Evolutionary conservation across 1,140 invertebrate species (phyloP), one percentile per base, ranked within the genome.

Genomic region (Apis mellifera): DNA sequence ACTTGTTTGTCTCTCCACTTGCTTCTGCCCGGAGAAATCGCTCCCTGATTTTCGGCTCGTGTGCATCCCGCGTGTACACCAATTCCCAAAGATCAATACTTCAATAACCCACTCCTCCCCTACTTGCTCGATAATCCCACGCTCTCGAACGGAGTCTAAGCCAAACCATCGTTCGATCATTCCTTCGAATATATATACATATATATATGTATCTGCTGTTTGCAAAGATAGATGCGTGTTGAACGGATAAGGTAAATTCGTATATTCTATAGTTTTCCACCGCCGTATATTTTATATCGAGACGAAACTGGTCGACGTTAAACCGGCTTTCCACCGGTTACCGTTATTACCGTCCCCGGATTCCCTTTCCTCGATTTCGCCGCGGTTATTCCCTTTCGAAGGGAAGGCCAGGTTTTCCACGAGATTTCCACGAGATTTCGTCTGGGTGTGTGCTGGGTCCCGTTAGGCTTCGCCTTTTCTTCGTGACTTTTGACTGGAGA

Each of bases 301-400:
- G 72, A 4, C 5, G n/a, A 62, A 74, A 60, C 57, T 59, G 26
- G 72, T 60, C 72, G 72, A 60, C 11, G 57, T 42, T 62, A 60
- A 74, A 74, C 32, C 72, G 55, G 59, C 55, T 74, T 74, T 60
- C 11, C 72, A 60, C 72, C n/a, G 55, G 11, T 42, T 77, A 83
- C 81, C 81, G 81, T 85, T 85, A 83, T 85, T 85, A 83, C 80
- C 79, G 77, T 54, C n/a, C 80, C 64, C 4, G 82, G 77, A 75
- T 77, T 82, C 52, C 48, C 48, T 32, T 68, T 84, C 65, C 42
- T 77, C 62, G 19, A 55, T 65, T 66, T 55, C 75, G 9, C 75
- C 50, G 32, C 9, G 50, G 12, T 65, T 65, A 66, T 55, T 57
- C 52, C 62, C 75, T 48, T 57, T 77, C 75, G 13, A 54, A 62